phyloP scores from a whole-genome alignment of 2,888 invertebrate genomes.

The Mantis religiosa region DNA sequence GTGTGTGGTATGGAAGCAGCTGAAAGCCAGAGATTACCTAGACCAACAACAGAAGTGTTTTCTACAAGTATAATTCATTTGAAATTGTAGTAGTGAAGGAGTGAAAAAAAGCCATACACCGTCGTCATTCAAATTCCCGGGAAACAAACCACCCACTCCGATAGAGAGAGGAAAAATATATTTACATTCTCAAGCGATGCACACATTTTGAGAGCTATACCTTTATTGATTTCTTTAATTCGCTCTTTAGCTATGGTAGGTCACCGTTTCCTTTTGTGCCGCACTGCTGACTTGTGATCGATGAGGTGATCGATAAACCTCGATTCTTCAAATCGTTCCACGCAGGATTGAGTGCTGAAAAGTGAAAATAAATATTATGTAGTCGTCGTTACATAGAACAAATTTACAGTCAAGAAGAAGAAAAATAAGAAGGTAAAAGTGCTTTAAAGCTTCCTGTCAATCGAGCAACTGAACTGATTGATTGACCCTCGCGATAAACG shows the following conservation, averaged over 20 bases:
- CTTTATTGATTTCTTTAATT: neutral
- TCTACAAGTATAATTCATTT: neutral
- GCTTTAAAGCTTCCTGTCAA: neutral
- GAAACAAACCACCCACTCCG: neutral
- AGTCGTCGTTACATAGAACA: neutral
- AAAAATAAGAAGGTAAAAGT: neutral
- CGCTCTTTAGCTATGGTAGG: neutral
- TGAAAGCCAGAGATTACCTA: neutral
- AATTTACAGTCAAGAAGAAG: neutral
- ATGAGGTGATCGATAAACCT: slow-evolving; percentile 3
- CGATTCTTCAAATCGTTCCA: slow-evolving; percentile 10
- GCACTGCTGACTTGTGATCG: neutral
- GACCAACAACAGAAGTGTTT: neutral
- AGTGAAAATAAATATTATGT: slow-evolving; percentile 4
- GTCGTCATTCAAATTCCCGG: neutral
- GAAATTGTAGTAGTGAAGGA: neutral
- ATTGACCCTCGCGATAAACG: slow-evolving; percentile 1
- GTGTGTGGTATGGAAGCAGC: neutral
- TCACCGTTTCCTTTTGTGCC: slow-evolving; percentile 1
- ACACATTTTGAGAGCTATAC: neutral
- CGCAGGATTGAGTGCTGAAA: slow-evolving; percentile 7
- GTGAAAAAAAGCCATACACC: neutral
- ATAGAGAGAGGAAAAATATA: neutral
- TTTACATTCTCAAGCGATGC: neutral
- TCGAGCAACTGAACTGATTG: slow-evolving; percentile 7